phyloP scores from a whole-genome alignment of 2,113 vertebrate genomes.

The Carettochelys insculpta region DNA sequence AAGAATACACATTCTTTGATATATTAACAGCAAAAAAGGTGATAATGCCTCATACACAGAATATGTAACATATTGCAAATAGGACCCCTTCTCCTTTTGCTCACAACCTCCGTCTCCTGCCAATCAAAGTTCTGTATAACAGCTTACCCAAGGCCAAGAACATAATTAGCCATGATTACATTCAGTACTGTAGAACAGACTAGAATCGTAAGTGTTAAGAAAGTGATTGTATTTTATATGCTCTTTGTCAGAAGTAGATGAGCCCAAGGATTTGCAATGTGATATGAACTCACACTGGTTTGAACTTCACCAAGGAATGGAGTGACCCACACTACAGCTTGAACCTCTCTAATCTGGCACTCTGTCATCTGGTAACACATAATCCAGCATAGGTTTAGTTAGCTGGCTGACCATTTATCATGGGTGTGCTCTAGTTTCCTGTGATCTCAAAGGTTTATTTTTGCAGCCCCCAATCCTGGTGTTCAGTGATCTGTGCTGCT shows the following conservation, averaged over 20 bases:
- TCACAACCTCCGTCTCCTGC: neutral
- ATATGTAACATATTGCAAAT: neutral
- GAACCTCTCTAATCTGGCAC: too few species aligned
- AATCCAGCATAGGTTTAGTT: too few species aligned
- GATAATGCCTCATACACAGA: neutral
- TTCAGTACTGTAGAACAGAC: neutral
- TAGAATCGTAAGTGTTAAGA: neutral
- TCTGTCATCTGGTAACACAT: too few species aligned
- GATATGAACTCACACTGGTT: neutral
- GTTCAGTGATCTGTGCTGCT: too few species aligned
- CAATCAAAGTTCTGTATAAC: neutral
- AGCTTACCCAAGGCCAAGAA: neutral
- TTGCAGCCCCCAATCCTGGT: too few species aligned
- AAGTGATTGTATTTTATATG: neutral
- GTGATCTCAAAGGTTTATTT: too few species aligned
- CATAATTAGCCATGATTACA: neutral
- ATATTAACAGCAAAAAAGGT: neutral
- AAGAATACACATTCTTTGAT: neutral
- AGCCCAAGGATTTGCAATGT: neutral
- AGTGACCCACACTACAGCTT: neutral
- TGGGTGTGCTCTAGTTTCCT: too few species aligned
- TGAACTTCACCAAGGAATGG: neutral
- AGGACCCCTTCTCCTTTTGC: neutral
- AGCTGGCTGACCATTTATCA: too few species aligned
- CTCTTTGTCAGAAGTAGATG: neutral